phyloP scores from a whole-genome alignment of 2,888 invertebrate genomes.

The Torymus aiolomorphi region DNA sequence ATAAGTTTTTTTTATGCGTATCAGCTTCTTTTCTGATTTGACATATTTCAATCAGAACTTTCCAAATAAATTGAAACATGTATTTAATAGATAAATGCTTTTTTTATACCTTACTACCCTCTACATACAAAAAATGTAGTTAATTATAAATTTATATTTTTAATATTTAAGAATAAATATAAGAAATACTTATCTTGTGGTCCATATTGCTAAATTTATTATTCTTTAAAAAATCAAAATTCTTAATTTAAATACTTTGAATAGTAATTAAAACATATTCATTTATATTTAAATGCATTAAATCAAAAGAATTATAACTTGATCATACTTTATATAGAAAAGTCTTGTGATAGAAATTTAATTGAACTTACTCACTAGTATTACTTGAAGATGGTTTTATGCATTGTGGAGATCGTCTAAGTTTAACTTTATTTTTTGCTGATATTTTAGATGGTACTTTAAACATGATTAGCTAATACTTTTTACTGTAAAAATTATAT shows the following conservation, averaged over 20 bases:
- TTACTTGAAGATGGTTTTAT: constrained; percentile 13
- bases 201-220: too few relatives aligned
- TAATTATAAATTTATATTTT: too few relatives aligned
- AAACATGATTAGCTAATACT: constrained; percentile 24
- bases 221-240: too few relatives aligned
- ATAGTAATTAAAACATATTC: too few relatives aligned
- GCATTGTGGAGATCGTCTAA: constrained; percentile 34
- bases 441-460: constrained; percentile 32
- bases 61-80: constrained; percentile 48
- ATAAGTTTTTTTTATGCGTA: constrained; percentile 53
- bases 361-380: constrained; percentile 41
- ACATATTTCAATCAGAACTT: constrained; percentile 37
- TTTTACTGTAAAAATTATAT: constrained; percentile 17
- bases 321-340: constrained; percentile 4
- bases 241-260: too few relatives aligned
- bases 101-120: constrained; percentile 15
- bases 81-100: constrained; percentile 42
- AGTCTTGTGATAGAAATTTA: too few relatives aligned
- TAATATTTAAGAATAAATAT: too few relatives aligned
- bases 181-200: too few relatives aligned
- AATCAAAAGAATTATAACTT: too few relatives aligned
- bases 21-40: constrained; percentile 52
- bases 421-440: constrained; percentile 27
- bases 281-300: too few relatives aligned
- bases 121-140: neutral